phyloP scores from a whole-genome alignment of 2,888 invertebrate species.

The Macrosiphum euphorbiae region DNA sequence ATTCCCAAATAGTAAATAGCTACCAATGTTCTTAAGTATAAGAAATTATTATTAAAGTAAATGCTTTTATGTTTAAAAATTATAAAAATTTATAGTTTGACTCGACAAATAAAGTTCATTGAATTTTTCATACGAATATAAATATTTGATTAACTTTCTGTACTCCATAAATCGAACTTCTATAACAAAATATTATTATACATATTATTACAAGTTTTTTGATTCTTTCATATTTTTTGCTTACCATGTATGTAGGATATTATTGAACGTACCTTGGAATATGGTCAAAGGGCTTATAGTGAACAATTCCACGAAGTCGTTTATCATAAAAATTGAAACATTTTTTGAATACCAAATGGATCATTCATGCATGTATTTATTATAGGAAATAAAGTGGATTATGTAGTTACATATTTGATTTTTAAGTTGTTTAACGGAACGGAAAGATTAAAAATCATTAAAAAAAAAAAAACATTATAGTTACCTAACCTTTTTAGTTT shows the following conservation, averaged over 20 bases:
- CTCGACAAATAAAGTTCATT: background rate
- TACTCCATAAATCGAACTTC: no score
- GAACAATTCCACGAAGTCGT: background rate
- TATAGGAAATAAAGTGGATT: background rate
- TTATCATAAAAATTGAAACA: constrained; percentile 17
- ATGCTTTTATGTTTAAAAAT: background rate
- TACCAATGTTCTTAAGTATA: background rate
- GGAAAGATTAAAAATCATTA: background rate
- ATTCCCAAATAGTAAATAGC: background rate
- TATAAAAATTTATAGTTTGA: background rate
- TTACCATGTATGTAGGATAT: background rate
- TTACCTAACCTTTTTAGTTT: background rate
- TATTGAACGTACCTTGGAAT: background rate
- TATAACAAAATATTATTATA: background rate
- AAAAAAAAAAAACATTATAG: background rate
- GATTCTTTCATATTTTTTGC: background rate
- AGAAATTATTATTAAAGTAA: background rate
- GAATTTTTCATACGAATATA: background rate
- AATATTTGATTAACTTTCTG: background rate
- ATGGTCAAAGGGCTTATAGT: background rate
- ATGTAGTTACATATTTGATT: background rate
- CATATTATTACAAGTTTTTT: background rate
- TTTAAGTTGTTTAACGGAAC: background rate
- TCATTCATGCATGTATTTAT: background rate
- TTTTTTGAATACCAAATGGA: constrained; percentile 27